Evolutionary conservation across 2,113 vertebrate species (phyloP).

Genomic region (Atractosteus spatula): DNA sequence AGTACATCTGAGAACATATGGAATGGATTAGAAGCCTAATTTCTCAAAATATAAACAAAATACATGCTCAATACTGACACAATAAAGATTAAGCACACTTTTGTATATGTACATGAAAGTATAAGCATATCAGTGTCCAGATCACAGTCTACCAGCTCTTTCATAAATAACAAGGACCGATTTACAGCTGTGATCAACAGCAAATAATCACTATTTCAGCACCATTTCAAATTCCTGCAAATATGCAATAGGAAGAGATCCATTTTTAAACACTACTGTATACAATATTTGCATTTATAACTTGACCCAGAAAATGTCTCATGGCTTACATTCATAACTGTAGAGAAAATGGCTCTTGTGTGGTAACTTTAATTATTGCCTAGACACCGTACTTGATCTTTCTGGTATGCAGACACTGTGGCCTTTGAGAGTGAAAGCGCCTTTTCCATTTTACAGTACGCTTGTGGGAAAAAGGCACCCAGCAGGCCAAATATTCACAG

Average conservation of each 20-base stretch:
- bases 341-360: slow-evolving; percentile 47
- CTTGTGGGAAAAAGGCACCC: slow-evolving; percentile 30
- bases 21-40: slow-evolving; percentile 19
- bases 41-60: slow-evolving; percentile 9
- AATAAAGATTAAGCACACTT: background rate
- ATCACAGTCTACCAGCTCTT: too few species aligned
- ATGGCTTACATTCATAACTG: slow-evolving; percentile 54
- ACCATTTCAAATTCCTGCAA: slow-evolving; percentile 36
- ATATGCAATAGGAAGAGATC: slow-evolving; percentile 48
- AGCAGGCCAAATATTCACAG: slow-evolving; percentile 23
- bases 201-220: too few species aligned
- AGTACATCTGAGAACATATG: slow-evolving; percentile 4
- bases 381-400: slow-evolving; percentile 62
- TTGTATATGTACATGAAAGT: background rate
- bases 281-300: slow-evolving; percentile 43
- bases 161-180: too few species aligned
- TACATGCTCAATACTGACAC: slow-evolving; percentile 3
- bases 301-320: slow-evolving; percentile 28
- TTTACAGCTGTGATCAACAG: too few species aligned
- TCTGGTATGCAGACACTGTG: slow-evolving; percentile 67
- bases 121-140: too few species aligned
- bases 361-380: slow-evolving; percentile 54
- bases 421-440: slow-evolving; percentile 31
- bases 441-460: slow-evolving; percentile 26
- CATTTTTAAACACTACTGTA: slow-evolving; percentile 45